phyloP scores from a whole-genome alignment of 2,888 invertebrate species.

The Agriopis leucophaearia region DNA sequence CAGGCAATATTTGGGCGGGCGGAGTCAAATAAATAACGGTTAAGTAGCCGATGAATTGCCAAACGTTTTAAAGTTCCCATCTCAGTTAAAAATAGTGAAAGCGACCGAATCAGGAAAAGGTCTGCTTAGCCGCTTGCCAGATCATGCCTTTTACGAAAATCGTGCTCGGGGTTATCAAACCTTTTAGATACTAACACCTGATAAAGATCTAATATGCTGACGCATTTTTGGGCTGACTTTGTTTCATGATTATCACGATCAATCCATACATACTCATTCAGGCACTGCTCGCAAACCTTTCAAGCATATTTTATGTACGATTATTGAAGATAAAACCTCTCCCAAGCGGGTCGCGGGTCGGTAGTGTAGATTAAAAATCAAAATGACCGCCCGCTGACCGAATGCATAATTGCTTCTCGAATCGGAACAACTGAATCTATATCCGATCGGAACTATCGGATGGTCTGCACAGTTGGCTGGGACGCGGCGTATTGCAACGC shows the following conservation, averaged over 20 bases:
- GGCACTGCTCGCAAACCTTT: too few relatives aligned
- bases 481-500: slow-evolving; percentile 32
- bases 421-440: slow-evolving; percentile 39
- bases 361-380: too few relatives aligned
- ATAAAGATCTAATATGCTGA: too few relatives aligned
- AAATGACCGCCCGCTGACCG: not conserved
- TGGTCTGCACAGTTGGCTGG: slow-evolving; percentile 29
- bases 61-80: slow-evolving; percentile 28
- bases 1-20: slow-evolving; percentile 37
- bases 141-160: slow-evolving; percentile 5
- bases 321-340: too few relatives aligned
- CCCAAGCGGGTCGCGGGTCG: too few relatives aligned
- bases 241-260: too few relatives aligned
- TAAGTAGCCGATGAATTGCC: slow-evolving; percentile 33
- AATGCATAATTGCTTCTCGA: not conserved
- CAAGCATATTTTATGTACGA: too few relatives aligned
- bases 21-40: slow-evolving; percentile 32
- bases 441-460: slow-evolving; percentile 41
- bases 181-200: too few relatives aligned
- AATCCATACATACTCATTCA: too few relatives aligned
- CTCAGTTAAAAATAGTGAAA: slow-evolving; percentile 35
- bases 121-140: slow-evolving; percentile 21
- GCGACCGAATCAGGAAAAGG: slow-evolving; percentile 19
- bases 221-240: too few relatives aligned
- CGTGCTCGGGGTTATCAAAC: not conserved